Conservation (phyloP, 2,888 invertebrate genomes). For the Strigamia crassipes region DNA sequence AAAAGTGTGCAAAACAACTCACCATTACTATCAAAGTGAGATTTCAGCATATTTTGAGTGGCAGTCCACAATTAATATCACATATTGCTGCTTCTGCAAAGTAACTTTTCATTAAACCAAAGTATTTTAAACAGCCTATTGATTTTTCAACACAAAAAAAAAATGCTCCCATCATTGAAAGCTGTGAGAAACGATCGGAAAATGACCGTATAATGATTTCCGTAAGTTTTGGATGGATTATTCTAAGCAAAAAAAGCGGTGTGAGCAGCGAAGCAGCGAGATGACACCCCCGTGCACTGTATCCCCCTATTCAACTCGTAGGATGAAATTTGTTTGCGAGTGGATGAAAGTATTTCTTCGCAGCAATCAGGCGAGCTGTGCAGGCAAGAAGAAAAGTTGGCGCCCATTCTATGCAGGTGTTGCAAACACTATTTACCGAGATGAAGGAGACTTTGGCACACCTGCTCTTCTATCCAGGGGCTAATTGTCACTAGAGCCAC, state of each 20-base stretch:
- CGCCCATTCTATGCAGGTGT: constrained; percentile 5
- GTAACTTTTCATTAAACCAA: too few species aligned
- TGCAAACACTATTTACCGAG: constrained; percentile 3
- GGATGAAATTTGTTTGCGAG: neutral
- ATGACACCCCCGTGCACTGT: neutral
- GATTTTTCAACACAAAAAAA: too few species aligned
- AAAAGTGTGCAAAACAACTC: too few species aligned
- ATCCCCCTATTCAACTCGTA: neutral
- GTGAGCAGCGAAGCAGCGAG: neutral
- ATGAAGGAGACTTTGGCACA: neutral
- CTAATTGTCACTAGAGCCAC: neutral
- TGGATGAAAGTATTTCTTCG: neutral
- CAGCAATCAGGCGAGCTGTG: neutral
- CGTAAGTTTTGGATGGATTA: neutral
- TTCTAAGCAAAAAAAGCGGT: neutral
- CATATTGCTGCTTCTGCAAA: too few species aligned
- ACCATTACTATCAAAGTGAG: too few species aligned
- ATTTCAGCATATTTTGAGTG: too few species aligned
- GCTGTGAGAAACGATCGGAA: neutral
- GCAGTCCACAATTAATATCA: too few species aligned
- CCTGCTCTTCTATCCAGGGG: neutral
- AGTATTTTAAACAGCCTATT: too few species aligned
- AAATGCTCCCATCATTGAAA: too few species aligned
- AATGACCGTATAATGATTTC: neutral
- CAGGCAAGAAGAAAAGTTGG: neutral